Evolutionary conservation across 2,888 invertebrate genomes (phyloP), one percentile per base, ranked within the genome.

Genomic region (Papilio demoleus): DNA sequence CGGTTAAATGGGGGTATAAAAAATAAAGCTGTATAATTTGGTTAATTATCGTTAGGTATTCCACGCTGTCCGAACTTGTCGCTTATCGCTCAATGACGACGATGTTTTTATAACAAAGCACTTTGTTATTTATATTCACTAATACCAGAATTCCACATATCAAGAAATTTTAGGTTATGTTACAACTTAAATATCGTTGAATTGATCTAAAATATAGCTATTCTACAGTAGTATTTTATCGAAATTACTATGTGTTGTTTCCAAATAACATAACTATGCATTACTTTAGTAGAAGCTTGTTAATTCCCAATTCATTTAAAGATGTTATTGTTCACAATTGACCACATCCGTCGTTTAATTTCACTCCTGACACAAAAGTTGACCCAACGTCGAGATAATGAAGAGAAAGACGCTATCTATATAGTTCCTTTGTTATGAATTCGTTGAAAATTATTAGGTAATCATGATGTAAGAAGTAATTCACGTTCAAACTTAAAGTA

Each of bases 1-100:
- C 62, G 47, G 72, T 77, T 77, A 76, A 76, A 73, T 73, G 75
- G 72, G 69, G 64, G 70, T 73, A 74, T 78, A 79, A 77, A 78
- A 76, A 75, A 75, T 75, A 72, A 73, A 71, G 66, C 68, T 58
- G 45, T 71, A 75, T 73, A 75, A 70, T 65, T 70, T 65, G 67
- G 75, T 74, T 75, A 74, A 76, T 74, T 76, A 75, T 73, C 42
- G 38, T 65, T 71, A 61, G 47, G 67, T 70, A 69, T 68, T 63
- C 68, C 68, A 67, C 63, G 56, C 31, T 60, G 59, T 65, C 64
- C 53, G 63, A 65, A 64, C 60, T 47, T n/a, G 68, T 56, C 47
- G 19, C 63, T 59, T 68, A 59, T 65, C 60, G 65, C 59, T 62
- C 31, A 38, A 50, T 61, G 65, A 42, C 64, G 60, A 56, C 50